Conservation (phyloP, 2,797 vertebrate genomes). For the Nothura maculosa region DNA sequence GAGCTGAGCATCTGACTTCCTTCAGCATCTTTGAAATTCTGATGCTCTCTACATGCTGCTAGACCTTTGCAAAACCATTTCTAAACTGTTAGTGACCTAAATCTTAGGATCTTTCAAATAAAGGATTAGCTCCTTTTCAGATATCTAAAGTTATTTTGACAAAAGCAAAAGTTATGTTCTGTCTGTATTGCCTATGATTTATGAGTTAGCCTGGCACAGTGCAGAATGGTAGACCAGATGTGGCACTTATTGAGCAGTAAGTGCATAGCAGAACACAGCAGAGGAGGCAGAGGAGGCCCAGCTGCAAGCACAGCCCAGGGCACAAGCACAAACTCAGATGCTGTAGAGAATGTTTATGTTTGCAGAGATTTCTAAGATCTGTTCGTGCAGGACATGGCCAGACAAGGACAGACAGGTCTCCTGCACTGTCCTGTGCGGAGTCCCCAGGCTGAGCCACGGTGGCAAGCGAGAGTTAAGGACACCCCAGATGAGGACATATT, state of each 20-base stretch:
- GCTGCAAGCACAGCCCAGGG: background rate
- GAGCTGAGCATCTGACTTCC: background rate
- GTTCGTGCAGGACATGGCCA: background rate
- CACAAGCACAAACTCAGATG: background rate
- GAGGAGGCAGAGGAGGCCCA: background rate
- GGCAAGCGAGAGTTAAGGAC: background rate
- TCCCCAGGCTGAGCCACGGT: background rate
- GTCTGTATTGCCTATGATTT: background rate
- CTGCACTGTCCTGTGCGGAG: background rate
- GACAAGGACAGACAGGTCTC: background rate
- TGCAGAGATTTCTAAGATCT: background rate
- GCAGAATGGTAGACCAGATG: background rate
- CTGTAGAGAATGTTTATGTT: background rate
- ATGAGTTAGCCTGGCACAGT: background rate
- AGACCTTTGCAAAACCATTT: background rate
- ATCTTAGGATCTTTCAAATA: background rate
- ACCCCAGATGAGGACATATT: background rate
- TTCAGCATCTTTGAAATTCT: background rate
- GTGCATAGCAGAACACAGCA: background rate
- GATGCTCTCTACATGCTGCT: fast-evolving
- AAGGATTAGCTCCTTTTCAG: background rate
- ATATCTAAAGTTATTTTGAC: slow-evolving; percentile 5
- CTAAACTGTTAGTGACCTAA: background rate
- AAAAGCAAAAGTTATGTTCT: background rate
- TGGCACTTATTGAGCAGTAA: background rate